Base-by-base conservation (phyloP, 2,888 invertebrate species). In the Heliconius ismenius region DNA sequence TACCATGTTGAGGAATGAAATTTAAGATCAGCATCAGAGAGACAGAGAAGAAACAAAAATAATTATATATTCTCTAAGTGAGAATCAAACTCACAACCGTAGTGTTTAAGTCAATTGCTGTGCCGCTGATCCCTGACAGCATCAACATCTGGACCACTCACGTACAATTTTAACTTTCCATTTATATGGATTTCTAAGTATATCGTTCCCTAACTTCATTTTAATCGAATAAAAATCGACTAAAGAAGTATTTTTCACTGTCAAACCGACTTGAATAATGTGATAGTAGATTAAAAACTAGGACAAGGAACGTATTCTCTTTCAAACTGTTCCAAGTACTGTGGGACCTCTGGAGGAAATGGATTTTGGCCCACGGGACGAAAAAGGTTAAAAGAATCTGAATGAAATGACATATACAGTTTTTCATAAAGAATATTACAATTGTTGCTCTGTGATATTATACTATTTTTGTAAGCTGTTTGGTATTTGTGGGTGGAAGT, bases 181-280 rank as follows among this genome's bases (percentile, higher is more conserved):
- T 24, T 43, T 39, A 43, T 24, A 67, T 67, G n/a, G 21, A 24
- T 43, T 24, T 67, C 67, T 67, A 67, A 39, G 18, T 67, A 39
- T 36, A 36, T 21, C 21, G 24, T 28, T 39, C 67, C 9, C 15
- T 67, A 67, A 67, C 24, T 67, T 43, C 39, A 67, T 67, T 43
- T 67, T 67, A 67, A 67, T 67, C 67, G 67, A 67, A 67, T 70
- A 62, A 73, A 39, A 62, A 43, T 43, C 43, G 43, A 26, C 24
- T 36, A 26, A 72, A 78, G 76, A 60, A 68, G 64, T 76, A 76
- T 78, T 78, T 69, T 70, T 78, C 76, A 76, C 76, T 74, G 73
- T 78, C 78, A 78, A 28, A 60, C 28, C 26, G 26, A 74, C 78
- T 73, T 75, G 75, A 78, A 75, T 75, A 77, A 78, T 75, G 75